Conservation (phyloP, 2,113 vertebrate species). For the Ictalurus furcatus region DNA sequence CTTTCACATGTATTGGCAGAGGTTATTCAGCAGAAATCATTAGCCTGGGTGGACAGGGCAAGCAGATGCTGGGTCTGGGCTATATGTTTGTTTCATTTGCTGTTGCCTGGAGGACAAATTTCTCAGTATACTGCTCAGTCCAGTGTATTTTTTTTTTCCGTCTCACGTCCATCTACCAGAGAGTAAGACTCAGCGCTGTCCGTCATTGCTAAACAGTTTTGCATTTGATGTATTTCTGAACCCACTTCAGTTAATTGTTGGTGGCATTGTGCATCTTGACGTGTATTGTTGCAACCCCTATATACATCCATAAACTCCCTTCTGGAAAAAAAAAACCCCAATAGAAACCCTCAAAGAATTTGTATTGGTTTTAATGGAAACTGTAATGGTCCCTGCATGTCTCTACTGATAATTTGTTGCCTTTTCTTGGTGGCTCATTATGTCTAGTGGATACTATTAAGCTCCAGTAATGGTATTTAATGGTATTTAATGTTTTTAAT, state of each 20-base stretch:
- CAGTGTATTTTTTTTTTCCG: not conserved
- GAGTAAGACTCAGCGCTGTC: not conserved
- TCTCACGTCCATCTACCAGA: not conserved
- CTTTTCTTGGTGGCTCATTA: too few relatives aligned
- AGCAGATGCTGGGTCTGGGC: not conserved
- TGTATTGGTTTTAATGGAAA: too few relatives aligned
- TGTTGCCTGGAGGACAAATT: not conserved
- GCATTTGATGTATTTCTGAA: not conserved
- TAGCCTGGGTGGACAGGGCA: not conserved
- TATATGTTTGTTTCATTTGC: not conserved
- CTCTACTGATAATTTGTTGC: too few relatives aligned
- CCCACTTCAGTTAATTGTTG: not conserved
- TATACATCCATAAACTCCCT: not conserved
- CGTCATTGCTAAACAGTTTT: not conserved
- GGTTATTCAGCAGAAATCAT: not conserved
- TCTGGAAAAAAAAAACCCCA: too few relatives aligned
- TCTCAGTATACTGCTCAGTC: not conserved
- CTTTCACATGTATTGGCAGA: not conserved
- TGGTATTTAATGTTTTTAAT: too few relatives aligned
- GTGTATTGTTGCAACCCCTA: not conserved
- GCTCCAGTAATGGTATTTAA: too few relatives aligned
- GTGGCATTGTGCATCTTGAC: not conserved
- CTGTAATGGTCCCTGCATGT: too few relatives aligned
- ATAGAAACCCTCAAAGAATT: too few relatives aligned
- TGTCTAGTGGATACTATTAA: too few relatives aligned